These are phyloP conservation scores for Tenthredo amoena DNA, from an alignment of 2,888 invertebrate genomes.

Conservation along the genomic window DNA sequence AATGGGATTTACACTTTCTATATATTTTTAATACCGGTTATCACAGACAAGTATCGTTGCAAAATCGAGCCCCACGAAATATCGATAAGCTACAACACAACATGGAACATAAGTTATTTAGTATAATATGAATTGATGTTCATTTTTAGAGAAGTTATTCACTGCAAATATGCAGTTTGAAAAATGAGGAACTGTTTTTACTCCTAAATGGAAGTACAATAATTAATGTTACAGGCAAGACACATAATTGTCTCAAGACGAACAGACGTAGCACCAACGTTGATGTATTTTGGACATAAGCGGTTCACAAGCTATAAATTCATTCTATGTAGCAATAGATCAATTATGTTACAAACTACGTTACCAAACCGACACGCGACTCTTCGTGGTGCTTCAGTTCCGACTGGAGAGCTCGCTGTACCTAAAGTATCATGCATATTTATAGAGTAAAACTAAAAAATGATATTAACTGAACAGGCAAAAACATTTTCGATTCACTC, in stretches of 20 bases:
- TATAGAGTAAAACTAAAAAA: conserved; percentile 14
- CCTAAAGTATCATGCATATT: conserved; percentile 72
- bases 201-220: neutral
- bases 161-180: neutral
- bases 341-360: conserved; percentile 70
- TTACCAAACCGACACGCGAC: conserved; percentile 75
- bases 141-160: neutral
- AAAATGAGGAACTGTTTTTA: neutral
- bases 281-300: conserved; percentile 60
- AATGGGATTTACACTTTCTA: neutral
- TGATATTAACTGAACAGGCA: neutral
- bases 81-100: neutral
- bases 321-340: conserved; percentile 62
- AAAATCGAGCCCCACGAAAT: neutral
- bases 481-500: neutral
- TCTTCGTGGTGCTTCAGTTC: conserved; percentile 70
- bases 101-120: conserved; percentile 25
- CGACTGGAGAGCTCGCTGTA: conserved; percentile 70
- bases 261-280: conserved; percentile 38
- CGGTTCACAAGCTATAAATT: conserved; percentile 69
- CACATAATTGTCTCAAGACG: conserved; percentile 18
- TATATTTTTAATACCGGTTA: neutral
- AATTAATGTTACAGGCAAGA: conserved; percentile 15
- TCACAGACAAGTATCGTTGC: neutral
- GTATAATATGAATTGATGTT: neutral